phyloP scores from a whole-genome alignment of 2,113 vertebrate species.

The Pedetes capensis region DNA sequence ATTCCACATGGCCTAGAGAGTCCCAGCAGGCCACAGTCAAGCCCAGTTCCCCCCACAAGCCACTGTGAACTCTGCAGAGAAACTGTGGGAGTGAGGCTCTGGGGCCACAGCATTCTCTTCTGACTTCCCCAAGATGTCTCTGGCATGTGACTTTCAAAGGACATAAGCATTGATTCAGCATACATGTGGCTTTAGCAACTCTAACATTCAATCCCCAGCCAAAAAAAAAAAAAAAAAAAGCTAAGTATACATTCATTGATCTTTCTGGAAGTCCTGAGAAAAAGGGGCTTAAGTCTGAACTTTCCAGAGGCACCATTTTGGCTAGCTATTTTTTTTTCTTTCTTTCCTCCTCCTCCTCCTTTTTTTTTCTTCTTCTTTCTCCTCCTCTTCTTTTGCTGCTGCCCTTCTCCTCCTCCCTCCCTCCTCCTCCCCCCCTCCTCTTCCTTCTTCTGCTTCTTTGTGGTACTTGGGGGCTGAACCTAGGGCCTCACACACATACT shows the following conservation, averaged over 20 bases:
- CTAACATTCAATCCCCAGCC: not conserved
- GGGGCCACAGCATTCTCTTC: not conserved
- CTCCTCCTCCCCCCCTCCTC: too few species aligned
- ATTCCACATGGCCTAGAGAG: accelerated
- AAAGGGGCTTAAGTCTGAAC: not conserved
- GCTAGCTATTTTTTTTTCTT: not conserved
- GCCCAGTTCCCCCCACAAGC: not conserved
- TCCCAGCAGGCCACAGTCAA: not conserved
- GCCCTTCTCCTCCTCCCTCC: too few species aligned
- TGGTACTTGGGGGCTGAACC: too few species aligned
- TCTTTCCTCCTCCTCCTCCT: too few species aligned
- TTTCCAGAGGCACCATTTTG: not conserved
- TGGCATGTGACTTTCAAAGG: not conserved
- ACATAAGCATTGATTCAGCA: not conserved
- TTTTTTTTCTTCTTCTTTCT: too few species aligned
- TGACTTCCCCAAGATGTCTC: not conserved
- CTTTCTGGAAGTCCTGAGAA: not conserved
- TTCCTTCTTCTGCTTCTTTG: too few species aligned
- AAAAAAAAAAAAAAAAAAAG: not conserved
- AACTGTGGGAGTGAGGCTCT: not conserved
- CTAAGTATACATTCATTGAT: too few species aligned
- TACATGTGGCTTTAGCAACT: not conserved
- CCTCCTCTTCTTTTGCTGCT: too few species aligned
- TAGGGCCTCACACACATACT: too few species aligned
- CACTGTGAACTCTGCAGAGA: not conserved